A percentile compares a stretch with the other conserved stretches of the same genome.
Conservation (phyloP, 2,797 vertebrate species). For the Xiphophorus birchmanni region DNA sequence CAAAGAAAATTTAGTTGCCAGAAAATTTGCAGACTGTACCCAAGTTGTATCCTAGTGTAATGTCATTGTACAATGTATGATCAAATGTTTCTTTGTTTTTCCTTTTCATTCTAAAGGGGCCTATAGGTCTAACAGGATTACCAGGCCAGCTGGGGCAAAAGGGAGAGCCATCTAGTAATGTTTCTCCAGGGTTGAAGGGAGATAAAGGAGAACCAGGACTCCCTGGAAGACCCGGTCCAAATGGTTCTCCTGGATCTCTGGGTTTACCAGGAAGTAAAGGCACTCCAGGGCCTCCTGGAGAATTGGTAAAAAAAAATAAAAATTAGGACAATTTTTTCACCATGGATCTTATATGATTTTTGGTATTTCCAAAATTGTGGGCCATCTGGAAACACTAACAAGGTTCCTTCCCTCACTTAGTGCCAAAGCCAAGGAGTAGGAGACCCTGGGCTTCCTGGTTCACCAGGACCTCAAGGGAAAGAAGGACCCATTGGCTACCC, state of each 20-base stretch:
- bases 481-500: constrained; percentile 60
- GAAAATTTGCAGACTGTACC: neutral
- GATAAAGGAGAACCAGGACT: constrained; percentile 59
- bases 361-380: neutral
- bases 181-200: constrained; percentile 52
- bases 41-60: neutral
- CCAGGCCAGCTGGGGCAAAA: constrained; percentile 63
- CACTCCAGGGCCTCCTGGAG: constrained; percentile 58
- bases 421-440: constrained; percentile 30
- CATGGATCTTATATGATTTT: neutral
- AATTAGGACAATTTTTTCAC: neutral
- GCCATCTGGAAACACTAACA: neutral
- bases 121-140: constrained; percentile 51
- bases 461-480: constrained; percentile 58
- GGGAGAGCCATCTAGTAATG: constrained; percentile 52
- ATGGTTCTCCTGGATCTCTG: constrained; percentile 51
- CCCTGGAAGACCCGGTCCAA: constrained; percentile 51
- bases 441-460: constrained; percentile 59
- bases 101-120: constrained; percentile 55
- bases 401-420: constrained; percentile 34
- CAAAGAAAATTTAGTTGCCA: neutral
- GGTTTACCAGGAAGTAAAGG: constrained; percentile 70
- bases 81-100: neutral
- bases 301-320: constrained; percentile 53
- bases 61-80: no score